Base-by-base conservation (phyloP, 2,888 invertebrate species). In the Syritta pipiens region DNA sequence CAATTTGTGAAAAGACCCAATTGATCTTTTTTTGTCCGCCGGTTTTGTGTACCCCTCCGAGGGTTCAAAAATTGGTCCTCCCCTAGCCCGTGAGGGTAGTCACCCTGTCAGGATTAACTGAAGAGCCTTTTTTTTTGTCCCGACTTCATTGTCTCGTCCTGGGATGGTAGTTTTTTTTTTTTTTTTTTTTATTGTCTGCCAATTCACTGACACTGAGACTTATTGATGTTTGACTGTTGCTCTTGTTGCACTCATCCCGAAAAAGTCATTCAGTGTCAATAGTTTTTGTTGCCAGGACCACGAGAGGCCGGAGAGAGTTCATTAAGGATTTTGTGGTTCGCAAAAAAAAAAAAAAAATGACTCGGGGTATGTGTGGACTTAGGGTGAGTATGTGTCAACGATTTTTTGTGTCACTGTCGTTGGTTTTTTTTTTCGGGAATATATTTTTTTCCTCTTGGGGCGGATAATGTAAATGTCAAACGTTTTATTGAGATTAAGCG, bases 201-300 rank as follows among this genome's bases (percentile, higher is more conserved):
- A 71, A 59, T 65, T 59, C 6, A 60, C 49, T 67, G 67, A 65
- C 77, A 72, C 59, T 51, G 42, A 71, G 65, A 79, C 79, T 74
- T 79, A 79, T 79, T 79, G 79, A 79, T 79, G 67, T 74, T 74
- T 79, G 79, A 74, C 74, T 79, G 79, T 79, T 79, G 79, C 37
- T 42, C 48, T 30, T 49, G n/a, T n/a, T n/a, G 74, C 55, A 67
- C 67, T 79, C 62, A 79, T 79, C 74, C 79, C 12, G 46, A 57
- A 74, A 62, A 72, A 74, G 77, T 60, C 72, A 77, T 71, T 67
- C 30, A 55, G 42, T 74, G 79, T 79, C 79, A 79, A 79, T 79
- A 79, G 79, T 30, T 79, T 57, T 35, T 57, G n/a, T n/a, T n/a
- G n/a, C n/a, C n/a, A n/a, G n/a, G n/a, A n/a, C n/a, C n/a, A n/a